phyloP scores from a whole-genome alignment of 37 sponge, comb jelly and placozoan genomes.

The Bolinopsis microptera region DNA sequence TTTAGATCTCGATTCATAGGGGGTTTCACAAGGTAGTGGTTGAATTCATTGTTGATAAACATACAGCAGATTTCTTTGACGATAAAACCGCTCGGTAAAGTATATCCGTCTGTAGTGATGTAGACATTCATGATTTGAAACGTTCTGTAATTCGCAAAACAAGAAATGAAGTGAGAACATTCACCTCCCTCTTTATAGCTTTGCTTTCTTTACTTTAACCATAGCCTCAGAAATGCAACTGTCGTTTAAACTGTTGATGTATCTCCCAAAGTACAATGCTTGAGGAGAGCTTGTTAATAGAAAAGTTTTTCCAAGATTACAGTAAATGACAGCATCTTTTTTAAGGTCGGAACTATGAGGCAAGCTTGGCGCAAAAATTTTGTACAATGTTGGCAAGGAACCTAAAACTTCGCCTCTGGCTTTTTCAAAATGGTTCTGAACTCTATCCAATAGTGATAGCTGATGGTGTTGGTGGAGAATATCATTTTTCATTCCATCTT shows the following conservation, averaged over 20 bases:
- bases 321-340: background rate
- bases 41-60: background rate
- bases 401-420: background rate
- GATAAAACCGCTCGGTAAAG: constrained; percentile 11
- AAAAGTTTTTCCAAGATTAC: background rate
- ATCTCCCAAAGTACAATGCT: constrained; percentile 25
- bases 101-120: background rate
- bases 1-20: background rate
- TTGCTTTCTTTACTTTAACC: too few relatives aligned
- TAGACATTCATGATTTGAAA: background rate
- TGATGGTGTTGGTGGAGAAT: constrained; percentile 35
- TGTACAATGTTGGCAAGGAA: background rate
- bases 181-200: background rate
- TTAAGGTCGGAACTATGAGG: background rate
- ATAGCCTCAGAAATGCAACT: background rate
- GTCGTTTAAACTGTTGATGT: background rate
- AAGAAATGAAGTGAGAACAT: background rate
- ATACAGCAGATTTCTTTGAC: background rate
- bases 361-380: background rate
- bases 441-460: background rate
- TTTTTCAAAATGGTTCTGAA: constrained; percentile 24
- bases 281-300: background rate
- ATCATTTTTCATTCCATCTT: constrained; percentile 10
- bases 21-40: background rate
- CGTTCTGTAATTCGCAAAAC: background rate